phyloP scores from a whole-genome alignment of 2,113 vertebrate genomes.

The Syngnathoides biaculeatus region DNA sequence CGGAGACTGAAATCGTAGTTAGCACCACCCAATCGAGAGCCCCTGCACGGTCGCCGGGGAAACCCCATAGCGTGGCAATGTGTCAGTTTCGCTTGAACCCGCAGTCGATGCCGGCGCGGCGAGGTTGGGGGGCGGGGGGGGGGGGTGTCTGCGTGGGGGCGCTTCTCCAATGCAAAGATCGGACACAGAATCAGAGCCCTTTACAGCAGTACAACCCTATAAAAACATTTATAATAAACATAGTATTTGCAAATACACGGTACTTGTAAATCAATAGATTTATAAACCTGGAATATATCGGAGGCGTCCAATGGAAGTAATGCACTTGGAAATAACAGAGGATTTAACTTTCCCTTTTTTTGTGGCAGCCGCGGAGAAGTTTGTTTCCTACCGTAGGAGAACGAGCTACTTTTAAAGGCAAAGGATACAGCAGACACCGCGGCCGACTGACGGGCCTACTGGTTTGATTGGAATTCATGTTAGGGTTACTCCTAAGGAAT shows the following conservation, averaged over 20 bases:
- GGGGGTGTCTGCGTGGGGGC: conserved; percentile 76
- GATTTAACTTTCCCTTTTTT: conserved; percentile 72
- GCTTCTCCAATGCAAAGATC: conserved; percentile 73
- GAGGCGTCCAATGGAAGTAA: conserved; percentile 67
- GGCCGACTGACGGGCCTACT: conserved; percentile 82
- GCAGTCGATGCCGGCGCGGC: conserved; percentile 81
- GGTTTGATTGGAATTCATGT: conserved; percentile 70
- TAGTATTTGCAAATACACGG: conserved; percentile 64
- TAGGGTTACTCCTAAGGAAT: conserved; percentile 68
- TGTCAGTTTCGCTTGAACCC: conserved; percentile 84
- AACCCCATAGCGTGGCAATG: conserved; percentile 90
- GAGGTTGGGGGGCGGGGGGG: conserved; percentile 81
- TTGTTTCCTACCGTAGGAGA: conserved; percentile 70
- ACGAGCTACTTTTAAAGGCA: conserved; percentile 74
- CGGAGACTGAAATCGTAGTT: conserved; percentile 48
- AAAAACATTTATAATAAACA: conserved; percentile 74
- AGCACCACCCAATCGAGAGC: conserved; percentile 62
- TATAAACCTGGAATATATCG: conserved; percentile 50
- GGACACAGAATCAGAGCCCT: conserved; percentile 76
- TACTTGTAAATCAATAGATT: conserved; percentile 66
- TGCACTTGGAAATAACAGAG: conserved; percentile 61
- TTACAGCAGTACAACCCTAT: conserved; percentile 70
- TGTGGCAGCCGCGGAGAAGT: conserved; percentile 74
- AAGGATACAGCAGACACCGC: conserved; percentile 85
- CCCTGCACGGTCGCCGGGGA: conserved; percentile 83